These are phyloP conservation scores for Drosophila tani DNA, from an alignment of 1,140 invertebrate genomes.

Conservation along the genomic window DNA sequence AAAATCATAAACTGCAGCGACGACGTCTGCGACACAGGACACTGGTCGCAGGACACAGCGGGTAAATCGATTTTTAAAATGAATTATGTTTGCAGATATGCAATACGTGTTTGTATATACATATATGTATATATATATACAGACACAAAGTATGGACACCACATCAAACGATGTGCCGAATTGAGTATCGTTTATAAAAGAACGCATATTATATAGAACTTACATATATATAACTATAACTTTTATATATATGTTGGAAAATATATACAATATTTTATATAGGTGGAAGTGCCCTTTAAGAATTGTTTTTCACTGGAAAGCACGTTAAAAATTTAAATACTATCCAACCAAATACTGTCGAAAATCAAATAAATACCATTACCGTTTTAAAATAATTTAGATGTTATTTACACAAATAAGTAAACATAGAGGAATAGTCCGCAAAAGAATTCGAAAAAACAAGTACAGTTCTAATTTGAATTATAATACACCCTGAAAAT, in stretches of 20 bases:
- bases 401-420: too few relatives aligned
- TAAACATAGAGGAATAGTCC: too few relatives aligned
- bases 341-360: too few relatives aligned
- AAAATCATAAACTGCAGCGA: slow-evolving; percentile 79
- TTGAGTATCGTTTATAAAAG: neutral
- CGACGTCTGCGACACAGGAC: slow-evolving; percentile 48
- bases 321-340: too few relatives aligned
- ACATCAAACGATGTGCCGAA: slow-evolving; percentile 19
- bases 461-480: too few relatives aligned
- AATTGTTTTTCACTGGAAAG: too few relatives aligned
- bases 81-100: slow-evolving; percentile 74
- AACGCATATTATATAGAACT: slow-evolving; percentile 2
- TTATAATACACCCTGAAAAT: too few relatives aligned
- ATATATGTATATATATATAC: slow-evolving; percentile 34
- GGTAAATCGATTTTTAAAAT: slow-evolving; percentile 79
- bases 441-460: too few relatives aligned
- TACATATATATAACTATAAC: neutral
- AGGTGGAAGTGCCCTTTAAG: too few relatives aligned
- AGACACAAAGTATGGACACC: slow-evolving; percentile 13
- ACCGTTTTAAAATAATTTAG: too few relatives aligned
- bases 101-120: slow-evolving; percentile 47
- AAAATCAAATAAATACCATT: too few relatives aligned
- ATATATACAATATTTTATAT: neutral
- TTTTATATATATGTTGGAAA: too few relatives aligned
- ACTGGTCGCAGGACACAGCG: slow-evolving; percentile 33